These are phyloP conservation scores for Baronia brevicornis DNA, from an alignment of 2,888 invertebrate genomes.

Conservation along the genomic window DNA sequence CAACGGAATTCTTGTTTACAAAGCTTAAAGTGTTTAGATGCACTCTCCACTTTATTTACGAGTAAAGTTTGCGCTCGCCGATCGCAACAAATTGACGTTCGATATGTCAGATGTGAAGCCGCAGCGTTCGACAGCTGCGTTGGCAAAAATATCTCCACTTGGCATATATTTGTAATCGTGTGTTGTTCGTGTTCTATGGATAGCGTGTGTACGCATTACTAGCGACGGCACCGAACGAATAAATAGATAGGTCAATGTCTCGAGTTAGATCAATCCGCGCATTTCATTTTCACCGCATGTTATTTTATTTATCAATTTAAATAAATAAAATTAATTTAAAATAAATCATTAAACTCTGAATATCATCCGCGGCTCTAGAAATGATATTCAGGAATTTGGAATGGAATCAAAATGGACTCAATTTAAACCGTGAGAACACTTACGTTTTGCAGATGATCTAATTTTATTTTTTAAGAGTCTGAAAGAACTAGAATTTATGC, in stretches of 20 bases:
- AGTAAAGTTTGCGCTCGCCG: constrained; percentile 8
- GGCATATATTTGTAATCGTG: constrained; percentile 42
- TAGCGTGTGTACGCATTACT: constrained; percentile 28
- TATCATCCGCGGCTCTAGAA: too few species aligned
- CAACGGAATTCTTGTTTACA: neutral
- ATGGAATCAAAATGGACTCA: too few species aligned
- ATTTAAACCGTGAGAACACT: too few species aligned
- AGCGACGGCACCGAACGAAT: constrained; percentile 35
- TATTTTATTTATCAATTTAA: neutral
- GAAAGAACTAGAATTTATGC: too few species aligned
- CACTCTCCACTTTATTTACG: constrained; percentile 6
- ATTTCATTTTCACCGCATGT: constrained; percentile 14
- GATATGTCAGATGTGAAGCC: too few species aligned
- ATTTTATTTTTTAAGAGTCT: too few species aligned
- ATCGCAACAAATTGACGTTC: too few species aligned
- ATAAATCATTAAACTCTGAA: too few species aligned
- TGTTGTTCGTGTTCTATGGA: constrained; percentile 24
- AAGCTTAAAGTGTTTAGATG: constrained; percentile 3
- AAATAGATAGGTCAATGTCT: constrained; percentile 69
- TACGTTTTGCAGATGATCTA: too few species aligned
- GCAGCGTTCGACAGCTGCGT: constrained; percentile 55
- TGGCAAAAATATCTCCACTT: constrained; percentile 55
- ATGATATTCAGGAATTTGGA: too few species aligned
- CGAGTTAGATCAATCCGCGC: constrained; percentile 37
- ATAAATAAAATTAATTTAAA: too few species aligned